A percentile compares a stretch with the other conserved stretches of the same genome.
phyloP scores from a whole-genome alignment of 2,888 invertebrate genomes.

The Diploptera punctata region DNA sequence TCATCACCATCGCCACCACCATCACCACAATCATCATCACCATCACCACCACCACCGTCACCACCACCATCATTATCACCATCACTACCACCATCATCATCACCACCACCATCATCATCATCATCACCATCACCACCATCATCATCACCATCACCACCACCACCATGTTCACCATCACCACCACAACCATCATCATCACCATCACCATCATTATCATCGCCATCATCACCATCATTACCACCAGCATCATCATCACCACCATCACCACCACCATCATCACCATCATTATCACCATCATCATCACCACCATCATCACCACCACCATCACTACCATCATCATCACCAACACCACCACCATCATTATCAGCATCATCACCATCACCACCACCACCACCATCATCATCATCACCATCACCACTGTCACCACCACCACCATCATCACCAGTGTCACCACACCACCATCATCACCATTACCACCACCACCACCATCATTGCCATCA shows the following conservation, averaged over 20 bases:
- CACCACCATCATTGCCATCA: background rate
- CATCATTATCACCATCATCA: background rate
- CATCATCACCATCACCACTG: background rate
- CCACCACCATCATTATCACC: background rate
- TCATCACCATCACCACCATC: background rate
- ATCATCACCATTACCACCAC: background rate
- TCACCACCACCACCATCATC: background rate
- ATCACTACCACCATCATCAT: background rate
- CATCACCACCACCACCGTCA: too few species aligned
- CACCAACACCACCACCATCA: too few species aligned
- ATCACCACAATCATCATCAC: too few species aligned
- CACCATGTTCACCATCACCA: too few species aligned
- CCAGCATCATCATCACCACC: too few species aligned
- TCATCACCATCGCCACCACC: too few species aligned
- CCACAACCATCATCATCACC: too few species aligned
- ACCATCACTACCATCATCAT: background rate
- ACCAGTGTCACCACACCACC: too few species aligned
- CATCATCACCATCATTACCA: background rate
- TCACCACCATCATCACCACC: background rate
- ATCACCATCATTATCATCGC: background rate
- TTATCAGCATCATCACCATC: too few species aligned
- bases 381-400: background rate
- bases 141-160: background rate
- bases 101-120: background rate
- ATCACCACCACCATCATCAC: background rate